Base-by-base conservation (phyloP, 2,797 vertebrate species). In the Syngnathus rostellatus region DNA sequence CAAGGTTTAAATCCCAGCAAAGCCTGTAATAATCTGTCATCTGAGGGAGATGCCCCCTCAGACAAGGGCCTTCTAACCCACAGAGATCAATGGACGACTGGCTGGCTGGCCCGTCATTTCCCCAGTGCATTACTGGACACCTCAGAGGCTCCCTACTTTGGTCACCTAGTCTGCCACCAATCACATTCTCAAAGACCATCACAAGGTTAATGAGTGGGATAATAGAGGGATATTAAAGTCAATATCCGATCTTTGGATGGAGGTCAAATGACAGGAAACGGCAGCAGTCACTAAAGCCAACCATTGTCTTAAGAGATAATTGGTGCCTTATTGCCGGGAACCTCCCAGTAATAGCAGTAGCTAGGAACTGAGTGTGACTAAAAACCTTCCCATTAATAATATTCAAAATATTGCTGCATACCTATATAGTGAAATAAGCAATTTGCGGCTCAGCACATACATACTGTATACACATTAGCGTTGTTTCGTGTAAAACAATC, bases 21-120 rank as follows among this genome's bases (percentile, higher is more conserved):
- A 92, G 81, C 85, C 76, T 78, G 74, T 85, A 90, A 91, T 92
- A 91, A 91, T 92, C 86, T 92, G 89, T 88, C 89, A 90, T 62
- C 55, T 80, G 85, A 89, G 81, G 82, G 81, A 88, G 87, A 89
- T 90, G 82, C 79, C 87, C 85, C 78, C 62, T 74, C 81, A 89
- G 89, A 91, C 87, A 90, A 89, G 84, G 75, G 74, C 72, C 74
- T 86, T 77, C 84, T 92, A 91, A 92, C 91, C 90, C 90, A 86
- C 84, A 81, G 55, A 82, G 90, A 91, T 92, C 90, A 90, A 91
- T 90, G 86, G 84, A 72, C 72, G 79, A 73, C 85, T 82, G 73
- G 66, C 71, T 77, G 70, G 75, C 80, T 71, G 68, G 68, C 79
- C 78, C 76, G 21, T 59, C 61, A 67, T 68, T 63, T 73, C 76